Evolutionary conservation across 2,113 vertebrate species (phyloP).

Genomic region (Chroicocephalus ridibundus): DNA sequence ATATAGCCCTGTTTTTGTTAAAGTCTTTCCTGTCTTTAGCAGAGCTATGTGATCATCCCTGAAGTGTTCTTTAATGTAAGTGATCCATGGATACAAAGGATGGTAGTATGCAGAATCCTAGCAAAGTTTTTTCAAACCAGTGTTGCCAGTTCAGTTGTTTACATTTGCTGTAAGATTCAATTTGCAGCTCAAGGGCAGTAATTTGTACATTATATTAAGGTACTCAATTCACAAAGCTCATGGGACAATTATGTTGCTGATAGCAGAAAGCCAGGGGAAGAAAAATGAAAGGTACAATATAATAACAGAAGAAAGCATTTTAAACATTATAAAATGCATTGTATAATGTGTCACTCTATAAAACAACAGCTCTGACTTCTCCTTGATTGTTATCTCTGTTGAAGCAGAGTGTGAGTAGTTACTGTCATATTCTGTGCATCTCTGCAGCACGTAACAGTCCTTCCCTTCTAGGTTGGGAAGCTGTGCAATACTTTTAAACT

Average conservation of each 20-base stretch:
- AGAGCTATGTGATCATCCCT: neutral
- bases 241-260: neutral
- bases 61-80: neutral
- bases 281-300: neutral
- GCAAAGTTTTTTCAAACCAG: neutral
- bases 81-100: neutral
- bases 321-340: neutral
- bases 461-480: neutral
- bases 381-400: neutral
- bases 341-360: neutral
- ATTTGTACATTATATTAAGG: neutral
- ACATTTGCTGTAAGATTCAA: neutral
- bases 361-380: neutral
- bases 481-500: neutral
- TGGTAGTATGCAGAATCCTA: neutral
- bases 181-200: constrained; percentile 9
- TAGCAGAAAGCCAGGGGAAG: neutral
- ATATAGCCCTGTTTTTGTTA: neutral
- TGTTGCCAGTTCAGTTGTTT: neutral
- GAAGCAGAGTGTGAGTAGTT: neutral
- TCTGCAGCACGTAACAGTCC: neutral
- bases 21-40: neutral
- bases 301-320: neutral
- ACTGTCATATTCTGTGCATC: neutral
- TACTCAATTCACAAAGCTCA: neutral